Percentiles rank a stretch among this genome's conserved stretches.
phyloP scores from a whole-genome alignment of 2,888 invertebrate species.

The Linhomoeus sp. region DNA sequence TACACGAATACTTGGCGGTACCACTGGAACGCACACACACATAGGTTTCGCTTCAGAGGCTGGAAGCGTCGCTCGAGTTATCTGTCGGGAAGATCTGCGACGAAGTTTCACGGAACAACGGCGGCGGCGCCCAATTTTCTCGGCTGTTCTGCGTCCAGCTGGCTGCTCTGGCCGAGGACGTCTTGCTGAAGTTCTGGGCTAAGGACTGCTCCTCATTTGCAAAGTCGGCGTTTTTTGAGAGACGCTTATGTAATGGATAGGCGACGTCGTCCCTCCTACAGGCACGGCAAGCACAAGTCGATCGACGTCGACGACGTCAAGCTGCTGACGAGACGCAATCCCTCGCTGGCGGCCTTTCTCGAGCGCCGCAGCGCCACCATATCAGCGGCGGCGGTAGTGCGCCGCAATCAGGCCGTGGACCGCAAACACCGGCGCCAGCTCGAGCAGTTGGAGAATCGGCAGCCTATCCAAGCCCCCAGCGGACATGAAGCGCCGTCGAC shows the following conservation, averaged over 20 bases:
- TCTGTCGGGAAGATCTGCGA: too few species aligned
- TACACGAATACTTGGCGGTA: too few species aligned
- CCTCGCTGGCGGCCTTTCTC: constrained; percentile 37
- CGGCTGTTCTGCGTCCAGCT: neutral
- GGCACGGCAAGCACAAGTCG: constrained; percentile 44
- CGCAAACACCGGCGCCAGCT: too few species aligned
- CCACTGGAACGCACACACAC: too few species aligned
- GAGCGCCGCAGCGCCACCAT: neutral
- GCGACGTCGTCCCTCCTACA: constrained; percentile 24
- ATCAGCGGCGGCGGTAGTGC: too few species aligned
- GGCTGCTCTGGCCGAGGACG: neutral
- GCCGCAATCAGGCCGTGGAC: too few species aligned
- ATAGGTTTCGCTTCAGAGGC: too few species aligned
- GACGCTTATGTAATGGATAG: neutral
- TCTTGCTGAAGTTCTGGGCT: neutral
- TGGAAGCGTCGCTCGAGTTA: too few species aligned
- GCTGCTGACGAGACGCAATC: constrained; percentile 41
- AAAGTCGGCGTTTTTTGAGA: neutral
- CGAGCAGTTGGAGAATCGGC: too few species aligned
- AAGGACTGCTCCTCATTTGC: neutral
- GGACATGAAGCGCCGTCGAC: too few species aligned
- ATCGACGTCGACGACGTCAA: constrained; percentile 46
- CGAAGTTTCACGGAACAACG: too few species aligned
- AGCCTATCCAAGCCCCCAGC: too few species aligned
- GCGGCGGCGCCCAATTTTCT: neutral